phyloP scores from a whole-genome alignment of 1,140 invertebrate species.

The Pseudoatta argentina region DNA sequence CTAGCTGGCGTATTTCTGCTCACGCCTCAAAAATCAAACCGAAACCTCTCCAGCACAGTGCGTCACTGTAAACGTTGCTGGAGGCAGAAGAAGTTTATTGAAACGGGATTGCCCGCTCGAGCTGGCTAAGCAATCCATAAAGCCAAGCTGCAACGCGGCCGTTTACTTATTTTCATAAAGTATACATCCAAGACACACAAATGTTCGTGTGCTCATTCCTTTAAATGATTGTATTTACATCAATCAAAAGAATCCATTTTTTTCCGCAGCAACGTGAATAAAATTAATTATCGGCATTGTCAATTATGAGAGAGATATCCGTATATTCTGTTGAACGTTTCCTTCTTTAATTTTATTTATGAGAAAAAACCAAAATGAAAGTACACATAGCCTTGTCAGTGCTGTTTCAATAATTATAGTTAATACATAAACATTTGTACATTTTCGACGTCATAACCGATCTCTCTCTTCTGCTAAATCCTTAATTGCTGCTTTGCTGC shows the following conservation, averaged over 20 bases:
- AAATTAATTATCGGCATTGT: background rate
- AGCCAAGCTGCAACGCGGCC: background rate
- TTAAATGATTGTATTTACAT: background rate
- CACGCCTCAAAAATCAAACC: slow-evolving; percentile 35
- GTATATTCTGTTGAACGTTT: background rate
- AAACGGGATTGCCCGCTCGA: slow-evolving; percentile 26
- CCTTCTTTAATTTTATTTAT: background rate
- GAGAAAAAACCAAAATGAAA: background rate
- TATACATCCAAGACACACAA: slow-evolving; percentile 5
- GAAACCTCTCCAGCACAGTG: background rate
- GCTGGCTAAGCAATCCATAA: background rate
- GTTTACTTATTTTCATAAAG: slow-evolving; percentile 49
- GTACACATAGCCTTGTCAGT: background rate
- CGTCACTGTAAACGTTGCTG: slow-evolving; percentile 5
- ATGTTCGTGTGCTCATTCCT: background rate
- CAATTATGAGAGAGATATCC: background rate
- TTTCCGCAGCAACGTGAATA: background rate
- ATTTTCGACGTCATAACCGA: background rate
- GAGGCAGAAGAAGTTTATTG: slow-evolving; percentile 44
- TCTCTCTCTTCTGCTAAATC: too few relatives aligned
- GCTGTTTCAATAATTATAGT: background rate
- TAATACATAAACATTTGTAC: background rate
- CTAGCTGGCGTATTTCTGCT: slow-evolving; percentile 43
- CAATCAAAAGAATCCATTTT: slow-evolving; percentile 21
- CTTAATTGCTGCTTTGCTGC: too few relatives aligned